Evolutionary conservation across 1,140 invertebrate species (phyloP).

Genomic region (Paralvinella palmiformis): DNA sequence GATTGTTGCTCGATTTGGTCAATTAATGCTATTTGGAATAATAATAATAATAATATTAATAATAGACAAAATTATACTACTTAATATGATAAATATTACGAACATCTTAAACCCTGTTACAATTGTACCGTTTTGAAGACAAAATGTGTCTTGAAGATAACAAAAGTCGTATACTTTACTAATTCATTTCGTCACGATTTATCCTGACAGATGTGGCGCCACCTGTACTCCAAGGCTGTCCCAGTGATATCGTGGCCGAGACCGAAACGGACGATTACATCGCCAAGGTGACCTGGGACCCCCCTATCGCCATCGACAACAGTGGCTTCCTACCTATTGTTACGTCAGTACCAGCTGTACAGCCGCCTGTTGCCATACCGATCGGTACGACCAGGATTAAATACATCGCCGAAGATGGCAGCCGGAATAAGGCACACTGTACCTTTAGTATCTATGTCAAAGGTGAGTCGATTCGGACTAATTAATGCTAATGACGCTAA

Average conservation of each 20-base stretch:
- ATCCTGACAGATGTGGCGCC: conserved; percentile 55
- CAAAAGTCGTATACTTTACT: too few relatives aligned
- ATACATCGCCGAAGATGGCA: conserved; percentile 51
- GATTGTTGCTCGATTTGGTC: too few relatives aligned
- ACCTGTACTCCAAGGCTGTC: conserved; percentile 55
- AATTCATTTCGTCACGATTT: too few relatives aligned
- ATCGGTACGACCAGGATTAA: conserved; percentile 49
- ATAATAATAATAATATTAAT: too few relatives aligned
- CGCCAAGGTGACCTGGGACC: conserved; percentile 54
- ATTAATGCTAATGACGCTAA: too few relatives aligned
- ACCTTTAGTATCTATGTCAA: conserved; percentile 49
- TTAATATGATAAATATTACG: too few relatives aligned
- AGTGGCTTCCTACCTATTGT: conserved; percentile 39
- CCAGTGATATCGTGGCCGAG: conserved; percentile 48
- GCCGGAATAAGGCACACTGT: conserved; percentile 50
- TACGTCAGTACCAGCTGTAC: conserved; percentile 50
- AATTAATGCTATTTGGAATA: too few relatives aligned
- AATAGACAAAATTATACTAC: too few relatives aligned
- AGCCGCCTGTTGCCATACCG: conserved; percentile 49
- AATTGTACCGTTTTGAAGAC: too few relatives aligned
- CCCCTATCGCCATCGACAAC: conserved; percentile 49
- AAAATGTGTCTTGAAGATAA: too few relatives aligned
- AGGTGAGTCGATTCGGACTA: conserved; percentile 36
- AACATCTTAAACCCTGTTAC: too few relatives aligned
- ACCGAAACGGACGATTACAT: conserved; percentile 53